phyloP scores from a whole-genome alignment of 2,797 vertebrate species.

The Salmo trutta region DNA sequence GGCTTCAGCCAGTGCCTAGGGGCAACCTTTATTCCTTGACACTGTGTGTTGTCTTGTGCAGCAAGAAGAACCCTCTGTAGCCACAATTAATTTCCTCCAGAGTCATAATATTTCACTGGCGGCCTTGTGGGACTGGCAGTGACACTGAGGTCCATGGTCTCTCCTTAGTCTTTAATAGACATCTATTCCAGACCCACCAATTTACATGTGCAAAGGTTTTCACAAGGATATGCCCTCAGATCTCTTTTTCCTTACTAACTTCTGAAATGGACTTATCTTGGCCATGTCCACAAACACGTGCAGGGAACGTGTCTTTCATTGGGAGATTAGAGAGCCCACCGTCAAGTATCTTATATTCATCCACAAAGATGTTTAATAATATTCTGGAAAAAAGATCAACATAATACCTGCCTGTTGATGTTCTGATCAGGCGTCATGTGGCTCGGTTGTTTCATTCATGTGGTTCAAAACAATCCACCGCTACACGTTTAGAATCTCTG shows the following conservation, averaged over 20 bases:
- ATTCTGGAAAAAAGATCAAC: not conserved
- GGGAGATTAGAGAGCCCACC: slow-evolving; percentile 31
- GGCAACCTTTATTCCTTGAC: slow-evolving; percentile 34
- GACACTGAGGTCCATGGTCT: slow-evolving; percentile 61
- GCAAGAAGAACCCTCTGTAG: slow-evolving; percentile 68
- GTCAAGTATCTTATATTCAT: slow-evolving; percentile 17
- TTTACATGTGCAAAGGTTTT: slow-evolving; percentile 50
- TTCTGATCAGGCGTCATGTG: not conserved
- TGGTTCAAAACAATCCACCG: not conserved
- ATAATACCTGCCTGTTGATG: not conserved
- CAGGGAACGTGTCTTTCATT: slow-evolving; percentile 45
- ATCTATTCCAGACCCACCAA: slow-evolving; percentile 63
- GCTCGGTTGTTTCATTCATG: not conserved
- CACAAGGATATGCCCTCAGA: slow-evolving; percentile 22
- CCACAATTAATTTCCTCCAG: slow-evolving; percentile 78
- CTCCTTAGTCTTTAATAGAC: slow-evolving; percentile 55
- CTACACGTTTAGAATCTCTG: not conserved
- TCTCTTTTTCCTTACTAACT: slow-evolving; percentile 40
- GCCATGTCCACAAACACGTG: slow-evolving; percentile 39
- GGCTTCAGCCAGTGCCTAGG: slow-evolving; percentile 63
- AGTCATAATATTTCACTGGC: slow-evolving; percentile 73
- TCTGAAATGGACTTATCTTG: slow-evolving; percentile 35
- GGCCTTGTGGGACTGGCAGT: slow-evolving; percentile 64
- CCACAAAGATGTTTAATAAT: slow-evolving; percentile 26
- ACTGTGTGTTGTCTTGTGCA: slow-evolving; percentile 69